Base-by-base conservation (phyloP, 1,140 invertebrate species). In the Drosophila grimshawi region DNA sequence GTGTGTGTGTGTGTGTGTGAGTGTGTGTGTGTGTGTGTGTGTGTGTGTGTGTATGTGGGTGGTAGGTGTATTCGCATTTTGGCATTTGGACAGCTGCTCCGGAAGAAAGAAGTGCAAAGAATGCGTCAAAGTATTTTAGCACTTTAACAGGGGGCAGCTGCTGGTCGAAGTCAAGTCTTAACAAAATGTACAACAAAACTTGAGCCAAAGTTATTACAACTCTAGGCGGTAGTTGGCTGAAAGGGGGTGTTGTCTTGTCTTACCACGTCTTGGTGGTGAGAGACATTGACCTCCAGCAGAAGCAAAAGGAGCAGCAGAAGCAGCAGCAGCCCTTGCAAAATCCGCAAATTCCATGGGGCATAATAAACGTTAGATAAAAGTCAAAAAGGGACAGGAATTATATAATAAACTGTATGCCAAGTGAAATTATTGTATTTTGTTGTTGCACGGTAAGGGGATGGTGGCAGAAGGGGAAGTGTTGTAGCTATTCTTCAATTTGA, bases 311-410 rank as follows among this genome's bases (percentile, higher is more conserved):
- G 19, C 19, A 19, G 19, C 39, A 64, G 51, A 10, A 32, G 62
- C 39, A 64, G 51, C 30, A 32, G 62, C 76, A 76, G 71, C 67
- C 71, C 64, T 74, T 80, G 81, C 53, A 81, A 19, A 90, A 86
- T 79, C 81, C 70, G 59, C 66, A 86, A 89, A 90, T 90, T 90
- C 86, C 86, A 86, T 86, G 76, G 86, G 86, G 86, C 81, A 90
- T 90, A 90, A 90, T 90, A 90, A 90, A 90, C 86, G 86, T 80
- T 86, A 90, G 86, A 90, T 90, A 90, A 90, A 90, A 90, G 86
- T 90, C 86, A 90, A 90, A 82, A 81, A 90, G 86, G 86, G 86
- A 90, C 86, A 90, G 86, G 80, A 90, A 90, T 90, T 90, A 90
- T 86, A 90, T 90, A 90, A 89, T 90, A 86, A 90, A 90, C 81